Base-by-base conservation (phyloP, 2,888 invertebrate species). In the Scaptomyza parva region DNA sequence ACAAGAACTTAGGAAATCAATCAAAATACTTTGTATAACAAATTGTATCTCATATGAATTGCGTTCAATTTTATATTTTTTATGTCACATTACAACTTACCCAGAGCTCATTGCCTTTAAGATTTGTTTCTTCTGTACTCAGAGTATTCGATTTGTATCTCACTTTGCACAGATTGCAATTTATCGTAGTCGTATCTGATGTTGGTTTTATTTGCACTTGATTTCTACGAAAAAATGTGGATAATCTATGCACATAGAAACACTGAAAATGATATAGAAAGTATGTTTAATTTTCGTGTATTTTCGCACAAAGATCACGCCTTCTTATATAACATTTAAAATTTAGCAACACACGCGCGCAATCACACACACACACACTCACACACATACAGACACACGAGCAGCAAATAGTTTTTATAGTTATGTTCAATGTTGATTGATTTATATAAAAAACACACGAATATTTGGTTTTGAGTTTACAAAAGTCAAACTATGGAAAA, bases 161-260 rank as follows among this genome's bases (percentile, higher is more conserved):
- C 61, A 71, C 41, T 70, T 59, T 11, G 48, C 57, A 54, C 50
- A 43, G 51, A 50, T 26, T 37, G 51, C 53, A 72, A 59, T 20
- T 28, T 18, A 8, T 73, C 53, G 53, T 60, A 45, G 54, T 41
- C 20, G 45, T 57, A 24, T 24, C 41, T 44, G 68, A 63, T 82
- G 70, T 59, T 79, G 60, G 61, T 66, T 58, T 63, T 39, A 58
- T 33, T 61, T 71, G 65, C 65, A 82, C 80, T 63, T 67, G 68
- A 62, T 66, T 78, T 78, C 59, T 65, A 69, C 61, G 71, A 68
- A 86, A 68, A 86, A 57, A 65, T 62, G 44, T 60, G 63, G 63
- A 60, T 41, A 55, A 65, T 65, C 63, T 88, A 84, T 58, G 78
- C 86, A 70, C 71, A 85, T 64, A 85, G 70, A 87, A 84, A 61